Evolutionary conservation across 2,888 invertebrate genomes (phyloP).

Genomic region (Agrenia bidenticulata): DNA sequence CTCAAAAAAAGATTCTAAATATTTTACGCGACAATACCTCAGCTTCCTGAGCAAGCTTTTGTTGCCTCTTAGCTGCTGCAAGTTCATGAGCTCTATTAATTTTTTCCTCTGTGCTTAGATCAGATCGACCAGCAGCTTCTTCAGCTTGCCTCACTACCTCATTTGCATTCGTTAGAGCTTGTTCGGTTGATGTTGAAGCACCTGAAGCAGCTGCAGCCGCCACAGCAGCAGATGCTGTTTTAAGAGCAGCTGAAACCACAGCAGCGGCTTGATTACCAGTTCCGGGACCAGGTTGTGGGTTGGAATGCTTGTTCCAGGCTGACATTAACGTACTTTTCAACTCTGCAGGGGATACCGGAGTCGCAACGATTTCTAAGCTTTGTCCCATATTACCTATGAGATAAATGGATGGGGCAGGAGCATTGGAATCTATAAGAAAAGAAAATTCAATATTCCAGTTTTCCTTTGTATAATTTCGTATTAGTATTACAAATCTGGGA

Average conservation of each 20-base stretch:
- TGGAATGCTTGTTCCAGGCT: slow-evolving; percentile 63
- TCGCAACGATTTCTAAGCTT: slow-evolving; percentile 76
- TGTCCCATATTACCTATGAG: slow-evolving; percentile 81
- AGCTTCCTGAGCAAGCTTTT: slow-evolving; percentile 68
- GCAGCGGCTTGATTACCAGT: slow-evolving; percentile 1
- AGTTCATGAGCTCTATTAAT: slow-evolving; percentile 67
- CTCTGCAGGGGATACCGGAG: slow-evolving; percentile 63
- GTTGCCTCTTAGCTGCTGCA: slow-evolving; percentile 66
- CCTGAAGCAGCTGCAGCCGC: slow-evolving; percentile 1
- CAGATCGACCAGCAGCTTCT: slow-evolving; percentile 14
- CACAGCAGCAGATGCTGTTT: neutral
- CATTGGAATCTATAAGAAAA: slow-evolving; percentile 43
- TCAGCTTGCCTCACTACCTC: slow-evolving; percentile 15
- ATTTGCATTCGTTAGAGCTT: slow-evolving; percentile 18
- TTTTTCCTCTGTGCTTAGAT: slow-evolving; percentile 60
- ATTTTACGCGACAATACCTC: too few species aligned
- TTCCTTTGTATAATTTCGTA: too few species aligned
- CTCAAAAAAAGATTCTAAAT: too few species aligned
- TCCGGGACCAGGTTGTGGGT: neutral
- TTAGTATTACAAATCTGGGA: slow-evolving; percentile 58
- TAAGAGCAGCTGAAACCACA: neutral
- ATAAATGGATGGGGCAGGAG: slow-evolving; percentile 69
- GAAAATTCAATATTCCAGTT: slow-evolving; percentile 2
- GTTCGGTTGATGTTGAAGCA: slow-evolving; percentile 9
- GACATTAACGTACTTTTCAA: slow-evolving; percentile 67